These are phyloP conservation scores for Drosophila recens DNA, from an alignment of 2,888 invertebrate species.

Conservation along the genomic window DNA sequence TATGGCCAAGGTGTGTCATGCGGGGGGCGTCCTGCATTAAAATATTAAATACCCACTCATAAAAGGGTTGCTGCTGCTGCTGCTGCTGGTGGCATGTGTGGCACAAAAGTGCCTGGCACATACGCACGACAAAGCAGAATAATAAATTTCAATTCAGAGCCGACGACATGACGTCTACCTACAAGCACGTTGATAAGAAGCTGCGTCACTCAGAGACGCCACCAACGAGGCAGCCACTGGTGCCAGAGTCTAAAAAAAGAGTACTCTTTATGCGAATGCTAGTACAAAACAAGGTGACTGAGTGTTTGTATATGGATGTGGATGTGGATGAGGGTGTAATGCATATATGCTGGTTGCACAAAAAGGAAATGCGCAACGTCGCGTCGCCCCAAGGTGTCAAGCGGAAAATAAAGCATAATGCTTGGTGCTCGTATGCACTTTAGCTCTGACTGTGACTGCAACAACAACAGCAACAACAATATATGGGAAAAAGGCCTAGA, in stretches of 20 bases:
- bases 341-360: conserved; percentile 31
- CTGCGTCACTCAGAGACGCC: conserved; percentile 29
- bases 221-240: conserved; percentile 8
- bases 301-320: conserved; percentile 1
- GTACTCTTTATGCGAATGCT: conserved; percentile 28
- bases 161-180: conserved; percentile 65
- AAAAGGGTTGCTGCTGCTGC: conserved; percentile 39
- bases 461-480: neutral
- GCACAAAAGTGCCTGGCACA: conserved; percentile 66
- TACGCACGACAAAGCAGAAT: conserved; percentile 81
- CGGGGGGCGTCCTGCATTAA: conserved; percentile 35
- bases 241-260: conserved; percentile 30
- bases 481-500: conserved; percentile 38
- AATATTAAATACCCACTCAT: conserved; percentile 51
- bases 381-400: conserved; percentile 77
- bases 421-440: conserved; percentile 52
- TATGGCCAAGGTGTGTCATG: conserved; percentile 11
- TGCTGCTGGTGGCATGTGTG: conserved; percentile 25
- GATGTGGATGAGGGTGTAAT: neutral
- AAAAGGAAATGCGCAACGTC: conserved; percentile 80
- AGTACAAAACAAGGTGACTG: conserved; percentile 17
- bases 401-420: conserved; percentile 80
- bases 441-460: conserved; percentile 27
- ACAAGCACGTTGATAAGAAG: conserved; percentile 71
- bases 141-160: conserved; percentile 79